Percentiles rank a stretch among this genome's conserved stretches.
phyloP scores from a whole-genome alignment of 2,797 vertebrate species.

The Tenualosa thibaudeaui region DNA sequence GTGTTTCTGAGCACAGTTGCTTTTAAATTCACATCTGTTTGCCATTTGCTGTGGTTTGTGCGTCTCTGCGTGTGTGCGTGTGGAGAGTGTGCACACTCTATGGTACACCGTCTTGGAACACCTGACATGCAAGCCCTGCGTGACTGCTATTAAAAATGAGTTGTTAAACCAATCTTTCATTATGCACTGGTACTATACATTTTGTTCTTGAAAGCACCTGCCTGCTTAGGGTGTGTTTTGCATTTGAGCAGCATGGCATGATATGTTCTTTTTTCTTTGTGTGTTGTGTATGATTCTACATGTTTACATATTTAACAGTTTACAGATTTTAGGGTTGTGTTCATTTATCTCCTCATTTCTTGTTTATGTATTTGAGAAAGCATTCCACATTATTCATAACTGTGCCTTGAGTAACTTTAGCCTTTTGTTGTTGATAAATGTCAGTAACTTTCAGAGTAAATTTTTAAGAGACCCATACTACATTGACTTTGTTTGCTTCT shows the following conservation, averaged over 20 bases:
- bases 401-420: neutral
- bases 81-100: neutral
- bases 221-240: neutral
- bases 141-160: conserved; percentile 14
- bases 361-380: neutral
- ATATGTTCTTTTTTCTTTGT: neutral
- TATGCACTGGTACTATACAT: neutral
- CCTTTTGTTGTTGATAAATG: neutral
- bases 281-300: neutral
- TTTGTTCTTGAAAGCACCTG: conserved; percentile 8
- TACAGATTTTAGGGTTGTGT: neutral
- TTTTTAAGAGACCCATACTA: neutral
- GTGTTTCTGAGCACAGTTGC: neutral
- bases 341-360: neutral
- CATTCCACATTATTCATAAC: neutral
- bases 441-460: neutral
- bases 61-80: neutral
- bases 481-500: neutral
- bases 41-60: neutral
- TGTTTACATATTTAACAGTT: neutral
- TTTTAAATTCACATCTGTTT: neutral
- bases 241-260: neutral
- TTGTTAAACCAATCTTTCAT: neutral
- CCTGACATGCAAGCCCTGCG: conserved; percentile 10
- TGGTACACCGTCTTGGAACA: neutral